Percentiles rank a stretch among this genome's conserved stretches.
phyloP scores from a whole-genome alignment of 2,888 invertebrate species.

The Poecilus cupreus region DNA sequence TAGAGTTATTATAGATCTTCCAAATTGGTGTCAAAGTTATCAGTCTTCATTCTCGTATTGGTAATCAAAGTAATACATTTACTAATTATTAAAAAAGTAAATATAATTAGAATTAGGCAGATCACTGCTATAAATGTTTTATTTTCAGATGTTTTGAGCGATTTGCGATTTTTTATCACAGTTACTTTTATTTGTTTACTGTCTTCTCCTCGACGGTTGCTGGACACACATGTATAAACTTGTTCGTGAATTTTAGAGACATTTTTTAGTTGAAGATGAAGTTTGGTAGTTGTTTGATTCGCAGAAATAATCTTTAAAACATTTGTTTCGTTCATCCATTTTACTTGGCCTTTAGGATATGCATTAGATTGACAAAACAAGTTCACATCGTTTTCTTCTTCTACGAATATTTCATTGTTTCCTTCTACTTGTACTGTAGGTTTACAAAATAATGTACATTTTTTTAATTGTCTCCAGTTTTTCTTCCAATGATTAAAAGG shows the following conservation, averaged over 20 bases:
- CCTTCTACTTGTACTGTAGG: neutral
- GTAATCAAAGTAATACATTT: slow-evolving; percentile 4
- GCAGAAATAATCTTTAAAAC: neutral
- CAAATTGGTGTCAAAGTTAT: too few species aligned
- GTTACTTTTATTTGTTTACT: neutral
- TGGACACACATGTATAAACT: neutral
- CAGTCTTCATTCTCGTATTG: neutral
- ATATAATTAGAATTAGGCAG: neutral
- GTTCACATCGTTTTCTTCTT: neutral
- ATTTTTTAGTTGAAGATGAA: neutral
- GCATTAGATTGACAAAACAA: neutral
- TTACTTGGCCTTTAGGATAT: neutral
- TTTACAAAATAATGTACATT: neutral
- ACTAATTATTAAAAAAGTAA: neutral
- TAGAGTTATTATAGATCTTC: too few species aligned
- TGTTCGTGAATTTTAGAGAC: neutral
- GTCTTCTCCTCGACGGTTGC: neutral
- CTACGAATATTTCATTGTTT: neutral
- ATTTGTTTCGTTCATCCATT: neutral
- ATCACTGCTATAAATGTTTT: neutral
- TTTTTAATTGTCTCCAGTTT: neutral
- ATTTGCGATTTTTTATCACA: neutral
- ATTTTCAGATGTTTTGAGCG: neutral
- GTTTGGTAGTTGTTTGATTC: neutral
- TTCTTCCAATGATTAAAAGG: neutral